Evolutionary conservation across 2,888 invertebrate genomes (phyloP), one percentile per base, ranked within the genome.

Genomic region (Apamea sordens): DNA sequence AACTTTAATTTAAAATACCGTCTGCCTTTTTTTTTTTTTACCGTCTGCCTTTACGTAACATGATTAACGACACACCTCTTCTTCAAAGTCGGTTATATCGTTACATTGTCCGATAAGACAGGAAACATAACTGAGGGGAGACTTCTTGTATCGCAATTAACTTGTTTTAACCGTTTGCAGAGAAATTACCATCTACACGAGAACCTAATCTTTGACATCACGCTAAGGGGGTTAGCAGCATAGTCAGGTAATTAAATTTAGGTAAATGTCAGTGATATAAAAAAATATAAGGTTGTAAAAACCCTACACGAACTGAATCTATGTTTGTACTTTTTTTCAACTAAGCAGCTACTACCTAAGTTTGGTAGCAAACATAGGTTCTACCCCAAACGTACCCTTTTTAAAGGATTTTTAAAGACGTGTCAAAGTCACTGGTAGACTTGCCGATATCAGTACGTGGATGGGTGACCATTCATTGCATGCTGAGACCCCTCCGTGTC

Each of bases 101-200:
- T 82, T 82, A 83, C 64, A 65, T 7, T 53, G 53, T 56, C 21
- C n/a, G 83, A 71, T 73, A 74, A 71, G 13, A 18, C 77, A 73
- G 83, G 82, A 83, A 83, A 82, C 21, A 21, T 0, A 1, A 75
- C 69, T 18, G 78, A 73, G 78, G 83, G 83, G 83, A n/a, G 70
- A 77, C 56, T 78, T 53, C 68, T 69, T 63, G 15, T 53, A 50
- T 28, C 47, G 28, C 83, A 82, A 53, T 73, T 78, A 73, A 78
- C 78, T 63, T 24, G 13, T 73, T 74, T 44, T 7, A 79, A 74
- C 83, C 78, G 78, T 69, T 77, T 50, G 47, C 1, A 15, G 28
- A 47, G 18, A 61, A 44, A 73, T 82, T 82, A 70, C 73, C 44
- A 53, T 77, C 59, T 61, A 70, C 72, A 59, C 63, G 24, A 28